Percentiles rank a stretch among this genome's conserved stretches.
phyloP scores from a whole-genome alignment of 37 sponge, comb jelly and placozoan species.

The Hormiphora californensis region DNA sequence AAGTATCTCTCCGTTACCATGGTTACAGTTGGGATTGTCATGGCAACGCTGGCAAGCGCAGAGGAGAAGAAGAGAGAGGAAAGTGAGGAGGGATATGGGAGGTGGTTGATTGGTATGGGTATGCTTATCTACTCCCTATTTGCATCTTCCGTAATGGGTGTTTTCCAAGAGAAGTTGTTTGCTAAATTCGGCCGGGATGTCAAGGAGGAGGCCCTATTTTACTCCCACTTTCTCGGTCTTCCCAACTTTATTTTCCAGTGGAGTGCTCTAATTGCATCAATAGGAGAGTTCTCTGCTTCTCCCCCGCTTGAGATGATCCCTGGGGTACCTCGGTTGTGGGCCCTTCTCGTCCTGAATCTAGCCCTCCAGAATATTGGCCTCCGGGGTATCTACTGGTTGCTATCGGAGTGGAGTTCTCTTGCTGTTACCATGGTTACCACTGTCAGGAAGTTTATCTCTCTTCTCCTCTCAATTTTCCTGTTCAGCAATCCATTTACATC shows the following conservation, averaged over 20 bases:
- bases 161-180: constrained; percentile 78
- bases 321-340: background rate
- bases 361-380: constrained; percentile 65
- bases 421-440: constrained; percentile 86
- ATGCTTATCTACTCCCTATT: constrained; percentile 68
- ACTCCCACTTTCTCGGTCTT: constrained; percentile 58
- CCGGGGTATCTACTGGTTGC: constrained; percentile 72
- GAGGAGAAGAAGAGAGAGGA: constrained; percentile 56
- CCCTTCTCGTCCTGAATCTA: background rate
- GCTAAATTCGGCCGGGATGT: constrained; percentile 77
- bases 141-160: constrained; percentile 70
- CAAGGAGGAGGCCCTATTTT: constrained; percentile 91
- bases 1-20: constrained; percentile 78
- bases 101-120: constrained; percentile 60
- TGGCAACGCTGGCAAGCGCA: constrained; percentile 73
- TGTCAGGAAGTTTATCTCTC: constrained; percentile 81
- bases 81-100: background rate
- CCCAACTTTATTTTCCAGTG: background rate
- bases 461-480: constrained; percentile 86
- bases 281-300: constrained; percentile 4
- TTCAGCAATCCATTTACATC: constrained; percentile 88
- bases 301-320: background rate
- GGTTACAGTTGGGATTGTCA: constrained; percentile 76
- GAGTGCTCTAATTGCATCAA: background rate
- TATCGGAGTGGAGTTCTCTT: constrained; percentile 86